A percentile compares a stretch with the other conserved stretches of the same genome.
These are phyloP conservation scores for Drosophila histrio DNA, from an alignment of 2,888 invertebrate species.

Conservation along the genomic window DNA sequence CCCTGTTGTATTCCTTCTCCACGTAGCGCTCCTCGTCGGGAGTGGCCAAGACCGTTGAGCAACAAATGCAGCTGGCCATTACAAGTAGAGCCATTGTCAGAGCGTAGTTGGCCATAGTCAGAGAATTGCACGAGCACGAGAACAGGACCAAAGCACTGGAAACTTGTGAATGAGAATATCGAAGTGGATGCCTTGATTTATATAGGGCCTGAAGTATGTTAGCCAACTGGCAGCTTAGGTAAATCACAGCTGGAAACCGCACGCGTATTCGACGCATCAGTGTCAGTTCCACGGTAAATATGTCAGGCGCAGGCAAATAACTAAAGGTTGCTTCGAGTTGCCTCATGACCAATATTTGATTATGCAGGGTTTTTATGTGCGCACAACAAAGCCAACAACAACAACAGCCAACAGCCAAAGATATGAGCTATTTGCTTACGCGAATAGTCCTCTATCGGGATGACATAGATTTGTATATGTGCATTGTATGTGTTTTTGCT, in stretches of 20 bases:
- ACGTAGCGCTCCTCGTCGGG: conserved; percentile 83
- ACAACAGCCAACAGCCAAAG: conserved; percentile 14
- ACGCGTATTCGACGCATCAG: conserved; percentile 44
- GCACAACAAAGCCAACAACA: conserved; percentile 22
- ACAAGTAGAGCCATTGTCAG: conserved; percentile 40
- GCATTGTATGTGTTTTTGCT: not conserved
- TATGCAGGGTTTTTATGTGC: conserved; percentile 75
- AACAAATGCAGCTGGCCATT: conserved; percentile 29
- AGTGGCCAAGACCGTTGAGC: conserved; percentile 63
- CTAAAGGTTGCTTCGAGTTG: conserved; percentile 25
- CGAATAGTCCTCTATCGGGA: not conserved
- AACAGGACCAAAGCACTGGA: conserved; percentile 29
- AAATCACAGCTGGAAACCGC: conserved; percentile 66
- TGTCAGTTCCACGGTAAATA: conserved; percentile 75
- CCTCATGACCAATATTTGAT: conserved; percentile 68
- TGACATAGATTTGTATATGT: conserved; percentile 1
- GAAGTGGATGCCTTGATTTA: conserved; percentile 36
- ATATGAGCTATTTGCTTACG: conserved; percentile 15
- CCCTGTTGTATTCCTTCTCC: conserved; percentile 82
- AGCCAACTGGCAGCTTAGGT: conserved; percentile 40
- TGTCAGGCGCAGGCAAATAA: conserved; percentile 76
- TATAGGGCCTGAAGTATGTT: conserved; percentile 55
- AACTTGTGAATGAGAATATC: conserved; percentile 43
- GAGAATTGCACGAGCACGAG: not conserved
- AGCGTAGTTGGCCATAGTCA: conserved; percentile 47